These are phyloP conservation scores for Marmota monax DNA, from an alignment of 2,113 vertebrate genomes.

Conservation along the genomic window DNA sequence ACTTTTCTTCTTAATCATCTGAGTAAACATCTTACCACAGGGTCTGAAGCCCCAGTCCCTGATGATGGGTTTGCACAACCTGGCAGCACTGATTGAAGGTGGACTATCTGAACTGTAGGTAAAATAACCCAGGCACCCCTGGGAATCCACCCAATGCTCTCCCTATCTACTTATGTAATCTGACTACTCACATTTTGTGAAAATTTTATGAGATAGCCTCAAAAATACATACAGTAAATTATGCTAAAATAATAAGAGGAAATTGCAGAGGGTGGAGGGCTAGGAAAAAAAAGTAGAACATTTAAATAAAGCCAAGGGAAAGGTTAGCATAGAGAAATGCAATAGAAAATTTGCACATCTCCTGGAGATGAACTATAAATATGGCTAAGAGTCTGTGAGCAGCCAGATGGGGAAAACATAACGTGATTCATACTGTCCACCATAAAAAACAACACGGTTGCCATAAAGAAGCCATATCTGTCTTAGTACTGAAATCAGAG, in stretches of 20 bases:
- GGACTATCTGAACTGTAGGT: background rate
- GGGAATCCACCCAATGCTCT: background rate
- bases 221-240: conserved; percentile 32
- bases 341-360: conserved; percentile 23
- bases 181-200: background rate
- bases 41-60: background rate
- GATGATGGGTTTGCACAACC: background rate
- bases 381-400: background rate
- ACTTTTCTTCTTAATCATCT: background rate
- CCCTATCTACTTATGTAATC: background rate
- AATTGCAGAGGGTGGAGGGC: background rate
- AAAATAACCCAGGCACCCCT: background rate
- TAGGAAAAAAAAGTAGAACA: conserved; percentile 13
- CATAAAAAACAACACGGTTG: conserved; percentile 39
- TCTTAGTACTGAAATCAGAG: conserved; percentile 11
- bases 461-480: background rate
- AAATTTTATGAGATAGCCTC: background rate
- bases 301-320: conserved; percentile 3
- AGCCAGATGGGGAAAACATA: background rate
- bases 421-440: conserved; percentile 1
- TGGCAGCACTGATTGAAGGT: background rate
- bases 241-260: conserved; percentile 18
- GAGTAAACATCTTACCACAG: background rate
- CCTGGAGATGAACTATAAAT: conserved; percentile 17
- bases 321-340: conserved; percentile 34